phyloP scores from a whole-genome alignment of 2,888 invertebrate species.

The Sesia apiformis region DNA sequence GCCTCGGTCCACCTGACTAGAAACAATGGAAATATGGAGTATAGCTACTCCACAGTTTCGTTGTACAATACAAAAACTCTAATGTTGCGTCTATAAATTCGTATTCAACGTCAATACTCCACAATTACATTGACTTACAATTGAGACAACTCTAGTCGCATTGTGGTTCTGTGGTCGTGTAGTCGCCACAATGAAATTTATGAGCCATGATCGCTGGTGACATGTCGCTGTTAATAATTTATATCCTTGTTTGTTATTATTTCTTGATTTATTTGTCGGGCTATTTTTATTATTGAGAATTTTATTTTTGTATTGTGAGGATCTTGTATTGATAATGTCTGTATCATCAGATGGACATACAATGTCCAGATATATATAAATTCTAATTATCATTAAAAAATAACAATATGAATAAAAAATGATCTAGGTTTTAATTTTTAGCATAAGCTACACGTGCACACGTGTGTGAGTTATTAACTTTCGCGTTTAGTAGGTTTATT shows the following conservation, averaged over 20 bases:
- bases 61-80: conserved; percentile 15
- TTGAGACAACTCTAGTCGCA: conserved; percentile 11
- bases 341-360: too few relatives aligned
- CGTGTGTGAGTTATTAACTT: too few relatives aligned
- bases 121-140: conserved; percentile 17
- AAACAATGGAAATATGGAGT: neutral
- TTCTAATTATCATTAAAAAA: too few relatives aligned
- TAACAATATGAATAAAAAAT: too few relatives aligned
- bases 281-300: too few relatives aligned
- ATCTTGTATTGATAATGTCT: too few relatives aligned
- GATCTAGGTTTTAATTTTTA: too few relatives aligned
- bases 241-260: neutral
- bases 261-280: neutral
- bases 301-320: too few relatives aligned
- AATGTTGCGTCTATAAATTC: conserved; percentile 23
- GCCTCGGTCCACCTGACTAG: neutral
- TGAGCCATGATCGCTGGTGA: conserved; percentile 8
- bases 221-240: neutral
- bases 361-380: too few relatives aligned
- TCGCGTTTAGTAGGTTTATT: too few relatives aligned
- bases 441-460: too few relatives aligned
- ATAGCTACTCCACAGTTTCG: conserved; percentile 7
- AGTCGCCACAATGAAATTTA: conserved; percentile 14
- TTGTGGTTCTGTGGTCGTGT: conserved; percentile 8
- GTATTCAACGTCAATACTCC: conserved; percentile 19